Evolutionary conservation across 1,140 invertebrate species (phyloP), one percentile per base, ranked within the genome.

Genomic region (Phthorimaea operculella): DNA sequence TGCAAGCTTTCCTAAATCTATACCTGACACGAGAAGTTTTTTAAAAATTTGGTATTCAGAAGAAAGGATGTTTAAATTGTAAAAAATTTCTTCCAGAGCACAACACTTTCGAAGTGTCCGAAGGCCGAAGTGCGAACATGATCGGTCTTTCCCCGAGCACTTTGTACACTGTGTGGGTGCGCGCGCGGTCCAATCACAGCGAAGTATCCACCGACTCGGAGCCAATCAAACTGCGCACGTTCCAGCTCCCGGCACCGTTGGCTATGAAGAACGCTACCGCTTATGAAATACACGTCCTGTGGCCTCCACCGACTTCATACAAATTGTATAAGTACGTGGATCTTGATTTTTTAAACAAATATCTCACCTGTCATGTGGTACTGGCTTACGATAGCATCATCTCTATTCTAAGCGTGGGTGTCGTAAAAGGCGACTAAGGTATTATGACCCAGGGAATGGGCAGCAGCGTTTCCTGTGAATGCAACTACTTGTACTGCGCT

Each of bases 141-240:
- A 68, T 67, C 6, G 68, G 70, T 0, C 57, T 82, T 14, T 65
- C 87, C 7, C 89, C 92, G 0, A 87, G 87, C 53, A 89, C 90
- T 17, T 81, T 85, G 1, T 94, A 94, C 67, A 70, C 79, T 0
- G 85, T 94, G 33, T 93, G 90, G 88, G 88, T 94, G 8, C 83
- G 88, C 12, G 91, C 92, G 0, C 92, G 92, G 70, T 91, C 93
- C 1, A 87, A 90, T 52, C 89, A 90, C 50, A 89, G 87, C n/a
- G 79, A 90, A 4, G 87, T 88, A 17, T 89, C 86, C 45, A 93
- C 88, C n/a, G 88, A 91, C 59, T 94, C 90, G 60, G 72, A 75
- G 0, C 79, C 76, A 8, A 72, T 92, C 7, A 67, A 81, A 10
- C 85, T 93, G 0, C 86, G 82, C 14, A 96, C 93, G 18, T 94